A percentile compares a stretch with the other conserved stretches of the same genome.
Conservation (phyloP, 2,888 invertebrate genomes). For the Coleophora flavipennella region DNA sequence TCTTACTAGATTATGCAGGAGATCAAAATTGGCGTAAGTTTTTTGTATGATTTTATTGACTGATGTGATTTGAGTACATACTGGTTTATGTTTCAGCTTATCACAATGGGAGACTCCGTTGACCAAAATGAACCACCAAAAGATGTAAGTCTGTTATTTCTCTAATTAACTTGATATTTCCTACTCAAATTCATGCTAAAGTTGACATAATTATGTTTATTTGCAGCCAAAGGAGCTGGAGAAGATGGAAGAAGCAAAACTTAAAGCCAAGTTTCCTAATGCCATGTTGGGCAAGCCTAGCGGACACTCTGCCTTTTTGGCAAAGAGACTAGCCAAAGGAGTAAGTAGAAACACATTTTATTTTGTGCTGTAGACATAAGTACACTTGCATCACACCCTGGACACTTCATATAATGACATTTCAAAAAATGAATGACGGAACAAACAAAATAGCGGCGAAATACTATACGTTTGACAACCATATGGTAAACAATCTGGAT, state of each 20-base stretch:
- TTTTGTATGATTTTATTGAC: neutral
- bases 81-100: constrained; percentile 17
- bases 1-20: too few species aligned
- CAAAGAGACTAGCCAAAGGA: constrained; percentile 95
- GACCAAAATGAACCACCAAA: constrained; percentile 61
- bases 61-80: constrained; percentile 11
- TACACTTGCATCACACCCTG: too few species aligned
- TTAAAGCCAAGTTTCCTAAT: constrained; percentile 92
- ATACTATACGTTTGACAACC: too few species aligned
- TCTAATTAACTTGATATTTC: too few species aligned
- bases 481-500: too few species aligned
- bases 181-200: neutral
- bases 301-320: constrained; percentile 93
- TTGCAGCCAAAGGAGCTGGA: constrained; percentile 81
- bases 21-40: too few species aligned
- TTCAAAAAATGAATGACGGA: too few species aligned
- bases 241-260: constrained; percentile 92
- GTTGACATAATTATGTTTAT: constrained; percentile 3
- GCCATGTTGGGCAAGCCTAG: constrained; percentile 76
- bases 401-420: too few species aligned
- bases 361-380: neutral
- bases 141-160: constrained; percentile 49
- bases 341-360: constrained; percentile 68
- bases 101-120: constrained; percentile 52
- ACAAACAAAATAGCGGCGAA: too few species aligned